Evolutionary conservation across 2,113 vertebrate species (phyloP).

Genomic region (Myxocyprinus asiaticus): DNA sequence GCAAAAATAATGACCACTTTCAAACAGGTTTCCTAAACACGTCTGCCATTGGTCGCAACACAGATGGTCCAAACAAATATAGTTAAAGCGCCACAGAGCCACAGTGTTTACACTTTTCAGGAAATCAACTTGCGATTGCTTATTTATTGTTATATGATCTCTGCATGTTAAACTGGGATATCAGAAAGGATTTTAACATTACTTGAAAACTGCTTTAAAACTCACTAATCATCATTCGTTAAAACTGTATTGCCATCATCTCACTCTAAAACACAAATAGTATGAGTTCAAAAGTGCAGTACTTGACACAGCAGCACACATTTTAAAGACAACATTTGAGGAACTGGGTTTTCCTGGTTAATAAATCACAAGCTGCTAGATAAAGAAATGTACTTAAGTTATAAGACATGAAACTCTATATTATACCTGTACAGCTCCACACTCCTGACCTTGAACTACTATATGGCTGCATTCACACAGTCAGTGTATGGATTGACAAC

Average conservation of each 20-base stretch:
- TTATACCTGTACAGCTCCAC: neutral
- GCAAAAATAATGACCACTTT: no score
- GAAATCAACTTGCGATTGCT: no score
- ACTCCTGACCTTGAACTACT: neutral
- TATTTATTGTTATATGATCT: no score
- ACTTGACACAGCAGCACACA: neutral
- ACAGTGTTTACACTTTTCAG: no score
- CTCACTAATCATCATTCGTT: neutral
- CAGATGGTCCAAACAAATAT: no score
- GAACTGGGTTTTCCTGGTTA: conserved; percentile 41
- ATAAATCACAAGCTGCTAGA: conserved; percentile 50
- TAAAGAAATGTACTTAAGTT: conserved; percentile 35
- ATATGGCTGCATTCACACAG: neutral
- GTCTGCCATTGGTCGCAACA: no score
- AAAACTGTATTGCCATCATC: neutral
- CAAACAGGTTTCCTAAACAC: no score
- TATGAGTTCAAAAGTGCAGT: conserved; percentile 14
- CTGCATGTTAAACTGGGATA: no score
- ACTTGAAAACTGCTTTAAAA: no score
- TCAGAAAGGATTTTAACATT: no score
- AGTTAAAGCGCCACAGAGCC: no score
- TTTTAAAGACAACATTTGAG: conserved; percentile 35
- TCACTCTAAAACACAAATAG: conserved; percentile 13
- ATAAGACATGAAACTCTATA: neutral
- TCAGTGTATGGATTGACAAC: conserved; percentile 1